phyloP scores from a whole-genome alignment of 2,113 vertebrate genomes.

The Bujurquina vittata region DNA sequence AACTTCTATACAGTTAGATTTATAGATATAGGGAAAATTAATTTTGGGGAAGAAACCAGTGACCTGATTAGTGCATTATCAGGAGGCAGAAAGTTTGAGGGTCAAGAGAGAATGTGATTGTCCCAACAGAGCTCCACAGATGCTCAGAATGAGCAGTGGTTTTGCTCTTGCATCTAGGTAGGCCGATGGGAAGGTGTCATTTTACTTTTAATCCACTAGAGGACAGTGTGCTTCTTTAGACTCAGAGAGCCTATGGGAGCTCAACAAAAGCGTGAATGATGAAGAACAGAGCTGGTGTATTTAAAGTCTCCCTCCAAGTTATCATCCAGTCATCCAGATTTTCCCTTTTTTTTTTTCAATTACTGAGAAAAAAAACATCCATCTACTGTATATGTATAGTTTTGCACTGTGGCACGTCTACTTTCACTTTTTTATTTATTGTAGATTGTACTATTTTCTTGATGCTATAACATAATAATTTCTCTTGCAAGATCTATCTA shows the following conservation, averaged over 20 bases:
- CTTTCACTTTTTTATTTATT: too few relatives aligned
- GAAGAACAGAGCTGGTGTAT: background rate
- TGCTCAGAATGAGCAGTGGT: background rate
- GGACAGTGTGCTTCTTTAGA: conserved; percentile 55
- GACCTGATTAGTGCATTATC: background rate
- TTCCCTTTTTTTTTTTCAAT: background rate
- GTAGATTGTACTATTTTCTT: too few relatives aligned
- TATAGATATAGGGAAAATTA: too few relatives aligned
- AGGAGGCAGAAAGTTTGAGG: rapidly evolving
- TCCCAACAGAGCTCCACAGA: background rate
- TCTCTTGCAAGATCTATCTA: too few relatives aligned
- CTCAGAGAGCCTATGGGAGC: background rate
- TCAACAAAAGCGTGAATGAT: background rate
- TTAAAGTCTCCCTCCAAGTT: background rate
- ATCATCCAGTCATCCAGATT: background rate
- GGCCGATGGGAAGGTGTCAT: background rate
- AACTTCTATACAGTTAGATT: background rate
- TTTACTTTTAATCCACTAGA: conserved; percentile 49
- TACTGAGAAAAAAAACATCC: background rate
- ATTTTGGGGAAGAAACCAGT: background rate
- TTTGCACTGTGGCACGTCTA: too few relatives aligned
- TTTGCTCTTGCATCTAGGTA: background rate
- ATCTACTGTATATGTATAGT: too few relatives aligned
- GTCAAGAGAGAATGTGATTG: background rate
- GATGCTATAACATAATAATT: too few relatives aligned